These are phyloP conservation scores for Oopsacas minuta DNA, from an alignment of 37 sponge, comb jelly and placozoan species.

Conservation along the genomic window DNA sequence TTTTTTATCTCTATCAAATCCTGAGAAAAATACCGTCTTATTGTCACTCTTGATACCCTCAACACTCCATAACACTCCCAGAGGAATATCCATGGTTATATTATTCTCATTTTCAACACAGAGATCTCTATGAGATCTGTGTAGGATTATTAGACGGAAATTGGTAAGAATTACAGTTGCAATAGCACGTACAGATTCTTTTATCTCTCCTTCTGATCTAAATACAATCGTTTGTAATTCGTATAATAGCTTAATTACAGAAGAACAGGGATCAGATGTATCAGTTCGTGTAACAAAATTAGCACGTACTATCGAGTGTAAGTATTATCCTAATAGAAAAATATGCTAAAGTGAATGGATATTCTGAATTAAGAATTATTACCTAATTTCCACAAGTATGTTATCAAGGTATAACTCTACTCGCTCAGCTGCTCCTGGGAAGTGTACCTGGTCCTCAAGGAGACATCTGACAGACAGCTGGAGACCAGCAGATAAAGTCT, in stretches of 20 bases:
- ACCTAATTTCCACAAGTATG: conserved; percentile 56
- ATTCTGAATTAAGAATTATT: too few relatives aligned
- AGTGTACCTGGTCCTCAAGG: not conserved
- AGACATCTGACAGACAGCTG: not conserved
- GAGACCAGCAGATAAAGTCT: not conserved
- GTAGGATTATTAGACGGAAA: not conserved
- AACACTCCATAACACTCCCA: not conserved
- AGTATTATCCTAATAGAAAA: too few relatives aligned
- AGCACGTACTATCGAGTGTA: too few relatives aligned
- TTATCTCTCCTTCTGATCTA: conserved; percentile 7
- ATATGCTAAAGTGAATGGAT: too few relatives aligned
- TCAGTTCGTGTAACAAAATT: too few relatives aligned
- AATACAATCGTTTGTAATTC: too few relatives aligned
- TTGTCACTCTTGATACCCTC: not conserved
- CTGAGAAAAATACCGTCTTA: not conserved
- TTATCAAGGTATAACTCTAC: conserved; percentile 60
- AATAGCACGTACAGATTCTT: not conserved
- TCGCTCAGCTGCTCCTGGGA: conserved; percentile 47
- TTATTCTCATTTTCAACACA: not conserved
- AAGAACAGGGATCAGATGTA: too few relatives aligned
- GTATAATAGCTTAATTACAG: too few relatives aligned
- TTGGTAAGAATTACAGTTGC: not conserved
- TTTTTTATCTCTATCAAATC: not conserved
- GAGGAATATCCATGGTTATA: not conserved
- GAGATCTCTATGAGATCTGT: not conserved